phyloP scores from a whole-genome alignment of 2,797 vertebrate species.

The Gymnoscopelus microlampas region DNA sequence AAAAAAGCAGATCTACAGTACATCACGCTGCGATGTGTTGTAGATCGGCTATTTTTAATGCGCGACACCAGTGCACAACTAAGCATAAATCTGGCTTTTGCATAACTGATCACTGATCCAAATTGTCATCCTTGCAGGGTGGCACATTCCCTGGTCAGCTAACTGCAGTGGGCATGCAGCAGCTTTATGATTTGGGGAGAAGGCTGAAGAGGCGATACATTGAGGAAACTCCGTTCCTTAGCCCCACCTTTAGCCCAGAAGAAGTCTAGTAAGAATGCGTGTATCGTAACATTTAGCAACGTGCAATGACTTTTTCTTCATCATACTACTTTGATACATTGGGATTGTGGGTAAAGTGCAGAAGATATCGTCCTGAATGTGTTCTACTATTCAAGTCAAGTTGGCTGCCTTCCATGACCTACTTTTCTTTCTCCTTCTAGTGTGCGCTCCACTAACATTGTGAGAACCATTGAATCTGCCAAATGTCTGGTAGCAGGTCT shows the following conservation, averaged over 20 bases:
- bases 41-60: no score
- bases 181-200: slow-evolving; percentile 91
- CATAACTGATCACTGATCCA: background rate
- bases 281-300: background rate
- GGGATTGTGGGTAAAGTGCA: slow-evolving; percentile 17
- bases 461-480: slow-evolving; percentile 93
- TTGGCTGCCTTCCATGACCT: slow-evolving; percentile 43
- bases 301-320: background rate
- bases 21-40: no score
- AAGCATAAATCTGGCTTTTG: no score
- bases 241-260: slow-evolving; percentile 81
- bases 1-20: no score
- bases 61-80: no score
- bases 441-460: slow-evolving; percentile 93
- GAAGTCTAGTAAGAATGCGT: slow-evolving; percentile 92
- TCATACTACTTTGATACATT: slow-evolving; percentile 21
- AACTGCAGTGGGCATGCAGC: slow-evolving; percentile 93
- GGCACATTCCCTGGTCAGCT: slow-evolving; percentile 91
- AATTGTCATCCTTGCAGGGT: slow-evolving; percentile 78
- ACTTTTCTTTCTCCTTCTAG: slow-evolving; percentile 69
- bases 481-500: slow-evolving; percentile 93
- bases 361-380: slow-evolving; percentile 34
- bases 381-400: slow-evolving; percentile 35
- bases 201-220: slow-evolving; percentile 87
- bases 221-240: slow-evolving; percentile 86